Percentiles rank a stretch among this genome's conserved stretches.
Conservation (phyloP, 2,113 vertebrate species). For the Haliaeetus leucogaster region DNA sequence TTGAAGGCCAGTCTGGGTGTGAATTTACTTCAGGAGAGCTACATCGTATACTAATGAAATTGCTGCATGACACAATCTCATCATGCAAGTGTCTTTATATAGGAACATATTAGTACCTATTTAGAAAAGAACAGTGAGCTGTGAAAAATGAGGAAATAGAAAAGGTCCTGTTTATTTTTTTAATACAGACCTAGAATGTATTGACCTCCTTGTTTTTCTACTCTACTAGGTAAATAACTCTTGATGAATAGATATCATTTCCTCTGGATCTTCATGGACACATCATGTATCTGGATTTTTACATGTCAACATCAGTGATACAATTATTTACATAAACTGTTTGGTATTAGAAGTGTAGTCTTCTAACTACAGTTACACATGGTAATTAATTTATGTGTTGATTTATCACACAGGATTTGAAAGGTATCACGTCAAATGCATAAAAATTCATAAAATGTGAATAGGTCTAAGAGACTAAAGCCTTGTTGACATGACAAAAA, state of each 20-base stretch:
- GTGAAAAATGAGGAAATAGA: background rate
- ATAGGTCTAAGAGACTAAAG: background rate
- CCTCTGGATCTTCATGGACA: background rate
- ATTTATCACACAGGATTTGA: background rate
- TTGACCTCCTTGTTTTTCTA: background rate
- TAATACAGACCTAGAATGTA: background rate
- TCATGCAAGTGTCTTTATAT: background rate
- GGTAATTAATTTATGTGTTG: background rate
- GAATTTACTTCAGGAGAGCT: background rate
- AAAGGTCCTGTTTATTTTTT: background rate
- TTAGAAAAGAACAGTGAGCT: background rate
- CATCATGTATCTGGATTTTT: background rate
- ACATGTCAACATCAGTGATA: background rate
- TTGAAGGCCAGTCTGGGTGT: background rate
- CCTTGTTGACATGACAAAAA: conserved; percentile 17
- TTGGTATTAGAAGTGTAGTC: background rate
- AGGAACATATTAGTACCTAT: background rate
- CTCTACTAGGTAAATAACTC: background rate
- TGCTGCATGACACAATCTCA: background rate
- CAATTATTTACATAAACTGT: background rate
- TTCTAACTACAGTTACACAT: background rate
- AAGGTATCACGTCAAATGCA: background rate
- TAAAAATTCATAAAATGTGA: background rate
- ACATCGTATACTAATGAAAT: background rate
- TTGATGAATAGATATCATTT: background rate